Evolutionary conservation across 1,140 invertebrate species (phyloP).

Genomic region (Coenobita brevimanus): DNA sequence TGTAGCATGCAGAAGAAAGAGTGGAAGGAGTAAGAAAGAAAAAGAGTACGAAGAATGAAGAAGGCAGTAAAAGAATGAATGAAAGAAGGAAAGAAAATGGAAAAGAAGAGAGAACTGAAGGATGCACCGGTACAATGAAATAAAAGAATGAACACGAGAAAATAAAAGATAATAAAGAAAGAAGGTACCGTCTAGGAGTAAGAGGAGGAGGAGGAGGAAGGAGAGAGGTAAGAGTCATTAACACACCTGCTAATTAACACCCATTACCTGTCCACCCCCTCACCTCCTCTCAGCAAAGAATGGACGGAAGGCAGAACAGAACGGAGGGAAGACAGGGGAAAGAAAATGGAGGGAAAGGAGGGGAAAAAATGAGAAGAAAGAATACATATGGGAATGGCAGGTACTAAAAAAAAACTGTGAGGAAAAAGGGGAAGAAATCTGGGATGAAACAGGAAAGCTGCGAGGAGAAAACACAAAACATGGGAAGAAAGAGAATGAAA

Average conservation of each 20-base stretch:
- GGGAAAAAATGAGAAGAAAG: constrained; percentile 14
- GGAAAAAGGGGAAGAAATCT: background rate
- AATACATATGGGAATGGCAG: background rate
- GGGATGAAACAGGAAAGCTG: background rate
- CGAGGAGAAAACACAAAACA: background rate
- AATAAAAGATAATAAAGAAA: background rate
- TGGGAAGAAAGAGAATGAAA: background rate
- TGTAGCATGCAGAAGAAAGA: background rate
- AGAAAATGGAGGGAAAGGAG: background rate
- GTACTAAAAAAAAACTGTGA: constrained; percentile 1
- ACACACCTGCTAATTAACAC: background rate
- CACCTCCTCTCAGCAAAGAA: background rate
- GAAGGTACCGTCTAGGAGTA: background rate
- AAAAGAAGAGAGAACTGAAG: no score
- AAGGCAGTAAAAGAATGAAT: no score
- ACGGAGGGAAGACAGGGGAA: background rate
- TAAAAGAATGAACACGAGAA: no score
- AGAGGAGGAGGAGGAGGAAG: background rate
- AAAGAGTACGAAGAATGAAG: no score
- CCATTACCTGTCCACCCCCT: no score
- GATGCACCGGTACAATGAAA: no score
- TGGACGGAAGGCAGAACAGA: background rate
- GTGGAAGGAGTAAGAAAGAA: background rate
- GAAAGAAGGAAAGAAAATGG: no score
- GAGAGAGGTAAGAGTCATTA: background rate